phyloP scores from a whole-genome alignment of 1,140 invertebrate genomes.

The Brachystomella parvula region DNA sequence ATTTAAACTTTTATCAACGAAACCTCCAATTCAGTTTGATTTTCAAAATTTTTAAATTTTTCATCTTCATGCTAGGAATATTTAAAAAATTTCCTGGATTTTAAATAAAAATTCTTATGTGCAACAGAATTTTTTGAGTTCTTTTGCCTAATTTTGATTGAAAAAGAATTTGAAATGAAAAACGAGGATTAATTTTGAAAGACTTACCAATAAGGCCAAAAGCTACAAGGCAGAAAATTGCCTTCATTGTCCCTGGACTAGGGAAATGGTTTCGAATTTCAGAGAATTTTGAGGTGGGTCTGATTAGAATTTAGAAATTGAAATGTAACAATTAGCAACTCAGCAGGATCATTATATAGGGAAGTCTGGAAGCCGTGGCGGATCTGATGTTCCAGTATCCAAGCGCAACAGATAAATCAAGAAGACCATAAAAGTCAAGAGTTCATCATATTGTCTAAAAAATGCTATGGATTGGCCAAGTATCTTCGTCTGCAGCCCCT shows the following conservation, averaged over 20 bases:
- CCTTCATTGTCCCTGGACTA: constrained; percentile 24
- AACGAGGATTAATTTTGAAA: neutral
- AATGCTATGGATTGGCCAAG: neutral
- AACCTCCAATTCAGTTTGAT: neutral
- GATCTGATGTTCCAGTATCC: neutral
- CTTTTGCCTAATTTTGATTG: neutral
- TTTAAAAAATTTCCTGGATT: neutral
- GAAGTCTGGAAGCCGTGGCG: neutral
- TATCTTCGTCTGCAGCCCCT: neutral
- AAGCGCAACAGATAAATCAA: neutral
- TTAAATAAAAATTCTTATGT: neutral
- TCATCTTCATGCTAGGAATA: neutral
- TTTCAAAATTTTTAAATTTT: neutral
- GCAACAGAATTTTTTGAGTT: neutral
- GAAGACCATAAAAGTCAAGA: neutral
- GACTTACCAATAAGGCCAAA: constrained; percentile 32
- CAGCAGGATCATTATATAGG: neutral
- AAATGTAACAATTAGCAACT: neutral
- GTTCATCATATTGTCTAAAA: neutral
- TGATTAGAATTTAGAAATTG: neutral
- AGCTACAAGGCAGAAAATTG: constrained; percentile 21
- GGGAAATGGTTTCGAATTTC: neutral
- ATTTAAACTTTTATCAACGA: neutral
- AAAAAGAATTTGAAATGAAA: neutral
- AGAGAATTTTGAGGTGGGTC: neutral